Evolutionary conservation across 1,140 invertebrate genomes (phyloP).

Genomic region (Archivesica marissinica): DNA sequence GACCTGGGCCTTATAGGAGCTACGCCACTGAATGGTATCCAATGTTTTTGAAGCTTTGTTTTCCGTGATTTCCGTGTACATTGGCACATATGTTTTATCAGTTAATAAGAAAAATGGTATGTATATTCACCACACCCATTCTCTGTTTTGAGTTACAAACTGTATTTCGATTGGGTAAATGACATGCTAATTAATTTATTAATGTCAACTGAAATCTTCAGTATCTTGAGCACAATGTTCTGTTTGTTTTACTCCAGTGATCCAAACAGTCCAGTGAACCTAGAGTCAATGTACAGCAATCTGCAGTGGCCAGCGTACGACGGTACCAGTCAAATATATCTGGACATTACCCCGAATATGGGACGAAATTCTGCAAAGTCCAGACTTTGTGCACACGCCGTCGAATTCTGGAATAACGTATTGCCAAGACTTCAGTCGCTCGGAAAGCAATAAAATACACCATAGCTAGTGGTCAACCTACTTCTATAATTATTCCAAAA

Average conservation of each 20-base stretch:
- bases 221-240: not conserved
- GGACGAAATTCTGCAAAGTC: not conserved
- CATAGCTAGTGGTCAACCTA: no score
- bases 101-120: no score
- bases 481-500: no score
- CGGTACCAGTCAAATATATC: not conserved
- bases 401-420: constrained; percentile 19
- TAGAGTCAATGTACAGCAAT: not conserved
- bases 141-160: not conserved
- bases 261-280: constrained; percentile 6
- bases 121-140: no score
- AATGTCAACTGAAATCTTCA: not conserved
- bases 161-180: not conserved
- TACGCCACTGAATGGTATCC: no score
- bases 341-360: constrained; percentile 11
- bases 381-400: not conserved
- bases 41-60: not conserved
- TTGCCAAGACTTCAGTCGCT: not conserved
- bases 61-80: no score
- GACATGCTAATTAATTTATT: no score
- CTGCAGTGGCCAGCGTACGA: not conserved
- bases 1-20: no score
- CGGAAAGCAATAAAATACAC: not conserved
- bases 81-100: no score
- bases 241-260: constrained; percentile 3